phyloP scores from a whole-genome alignment of 2,113 vertebrate genomes.

The Vanacampus margaritifer region DNA sequence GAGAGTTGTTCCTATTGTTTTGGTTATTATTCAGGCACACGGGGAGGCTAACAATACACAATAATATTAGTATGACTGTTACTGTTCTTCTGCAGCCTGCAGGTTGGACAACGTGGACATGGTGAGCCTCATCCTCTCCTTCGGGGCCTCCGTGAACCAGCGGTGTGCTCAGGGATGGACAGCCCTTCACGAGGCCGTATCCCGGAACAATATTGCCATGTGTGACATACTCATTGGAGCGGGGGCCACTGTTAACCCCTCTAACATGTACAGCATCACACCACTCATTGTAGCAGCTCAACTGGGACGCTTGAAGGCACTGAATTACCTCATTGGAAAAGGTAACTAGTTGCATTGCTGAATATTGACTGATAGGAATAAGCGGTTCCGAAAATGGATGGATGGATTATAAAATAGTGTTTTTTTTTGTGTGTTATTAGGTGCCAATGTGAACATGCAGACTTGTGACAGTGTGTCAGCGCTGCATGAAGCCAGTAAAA shows the following conservation, averaged over 20 bases:
- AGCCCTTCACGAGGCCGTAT: constrained; percentile 87
- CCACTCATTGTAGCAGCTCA: constrained; percentile 90
- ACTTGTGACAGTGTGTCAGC: constrained; percentile 84
- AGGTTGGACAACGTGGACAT: constrained; percentile 80
- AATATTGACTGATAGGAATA: too few species aligned
- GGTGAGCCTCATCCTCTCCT: constrained; percentile 76
- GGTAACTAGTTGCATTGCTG: constrained; percentile 42
- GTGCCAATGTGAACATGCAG: constrained; percentile 89
- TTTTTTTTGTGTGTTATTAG: constrained; percentile 58
- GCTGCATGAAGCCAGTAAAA: constrained; percentile 86
- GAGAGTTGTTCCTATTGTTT: neutral
- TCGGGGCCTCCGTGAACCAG: constrained; percentile 85
- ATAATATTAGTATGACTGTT: neutral
- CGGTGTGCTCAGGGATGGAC: constrained; percentile 90
- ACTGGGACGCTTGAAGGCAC: constrained; percentile 78
- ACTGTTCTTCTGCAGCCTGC: constrained; percentile 76
- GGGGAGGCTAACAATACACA: too few species aligned
- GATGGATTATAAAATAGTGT: too few species aligned
- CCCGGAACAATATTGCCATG: constrained; percentile 80
- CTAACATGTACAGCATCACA: constrained; percentile 83
- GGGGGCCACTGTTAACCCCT: constrained; percentile 81
- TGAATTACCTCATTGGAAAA: constrained; percentile 79
- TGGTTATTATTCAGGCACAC: neutral
- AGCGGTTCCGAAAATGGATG: too few species aligned
- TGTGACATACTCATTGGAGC: constrained; percentile 82